Percentiles rank a stretch among this genome's conserved stretches.
phyloP scores from a whole-genome alignment of 2,797 vertebrate species.

The Onychomys leucogaster region DNA sequence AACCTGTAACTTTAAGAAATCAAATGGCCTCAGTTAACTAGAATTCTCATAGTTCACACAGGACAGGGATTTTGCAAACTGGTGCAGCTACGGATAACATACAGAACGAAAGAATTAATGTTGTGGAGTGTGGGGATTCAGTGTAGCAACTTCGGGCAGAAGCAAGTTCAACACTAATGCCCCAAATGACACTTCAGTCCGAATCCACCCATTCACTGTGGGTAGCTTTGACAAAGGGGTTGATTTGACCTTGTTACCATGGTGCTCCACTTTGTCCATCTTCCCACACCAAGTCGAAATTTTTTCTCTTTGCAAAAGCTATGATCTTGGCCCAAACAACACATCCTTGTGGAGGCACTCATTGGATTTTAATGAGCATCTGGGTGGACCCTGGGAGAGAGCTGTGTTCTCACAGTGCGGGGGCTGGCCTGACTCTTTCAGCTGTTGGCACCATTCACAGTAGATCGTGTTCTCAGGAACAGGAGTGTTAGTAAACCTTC shows the following conservation, averaged over 20 bases:
- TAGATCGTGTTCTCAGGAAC: conserved; percentile 81
- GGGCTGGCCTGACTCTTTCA: conserved; percentile 50
- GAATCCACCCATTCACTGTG: neutral
- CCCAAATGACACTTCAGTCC: neutral
- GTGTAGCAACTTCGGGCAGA: neutral
- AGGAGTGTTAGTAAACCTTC: conserved; percentile 80
- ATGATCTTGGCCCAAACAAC: conserved; percentile 69
- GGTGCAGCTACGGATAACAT: neutral
- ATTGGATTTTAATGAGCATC: conserved; percentile 78
- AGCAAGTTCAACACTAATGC: neutral
- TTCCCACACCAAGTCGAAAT: conserved; percentile 74
- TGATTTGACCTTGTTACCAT: conserved; percentile 78
- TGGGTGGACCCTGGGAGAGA: conserved; percentile 72
- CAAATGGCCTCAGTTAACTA: neutral
- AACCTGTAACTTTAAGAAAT: neutral
- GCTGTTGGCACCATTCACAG: conserved; percentile 68
- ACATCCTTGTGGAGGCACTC: conserved; percentile 72
- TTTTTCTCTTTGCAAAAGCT: conserved; percentile 55
- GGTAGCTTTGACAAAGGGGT: conserved; percentile 55
- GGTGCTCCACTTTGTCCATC: conserved; percentile 59
- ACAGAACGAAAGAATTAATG: neutral
- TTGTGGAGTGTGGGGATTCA: neutral
- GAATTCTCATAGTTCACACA: neutral
- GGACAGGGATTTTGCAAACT: neutral
- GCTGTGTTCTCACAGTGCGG: conserved; percentile 67